Evolutionary conservation across 2,113 vertebrate genomes (phyloP).

Genomic region (Siphamia tubifer): DNA sequence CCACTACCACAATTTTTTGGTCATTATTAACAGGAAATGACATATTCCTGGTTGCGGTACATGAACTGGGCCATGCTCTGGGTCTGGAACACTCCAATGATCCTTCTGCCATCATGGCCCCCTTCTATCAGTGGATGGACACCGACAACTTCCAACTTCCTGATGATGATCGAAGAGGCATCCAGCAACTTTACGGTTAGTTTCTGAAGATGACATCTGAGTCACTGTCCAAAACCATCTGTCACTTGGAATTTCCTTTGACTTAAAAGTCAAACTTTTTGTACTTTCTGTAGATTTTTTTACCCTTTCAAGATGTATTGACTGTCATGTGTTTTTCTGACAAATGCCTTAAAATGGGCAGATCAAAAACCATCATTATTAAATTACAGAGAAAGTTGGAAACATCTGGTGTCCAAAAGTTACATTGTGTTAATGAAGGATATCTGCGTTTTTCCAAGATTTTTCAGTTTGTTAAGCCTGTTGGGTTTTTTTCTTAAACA

Average conservation of each 20-base stretch:
- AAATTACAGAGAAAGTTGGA: no score
- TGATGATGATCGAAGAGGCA: slow-evolving; percentile 86
- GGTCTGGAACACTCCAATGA: slow-evolving; percentile 91
- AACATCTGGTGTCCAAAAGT: no score
- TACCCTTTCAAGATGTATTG: no score
- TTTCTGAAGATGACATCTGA: background rate
- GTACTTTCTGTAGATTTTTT: no score
- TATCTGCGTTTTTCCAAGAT: no score
- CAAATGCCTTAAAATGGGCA: no score
- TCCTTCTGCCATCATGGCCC: slow-evolving; percentile 92
- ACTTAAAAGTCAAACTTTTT: no score
- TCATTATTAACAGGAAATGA: slow-evolving; percentile 82
- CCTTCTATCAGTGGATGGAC: slow-evolving; percentile 96
- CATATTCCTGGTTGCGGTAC: slow-evolving; percentile 89
- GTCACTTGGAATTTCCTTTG: background rate
- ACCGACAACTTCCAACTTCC: slow-evolving; percentile 88
- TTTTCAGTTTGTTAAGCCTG: no score
- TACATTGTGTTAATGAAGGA: no score
- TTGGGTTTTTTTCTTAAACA: background rate
- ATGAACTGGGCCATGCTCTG: slow-evolving; percentile 90
- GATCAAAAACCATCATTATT: no score
- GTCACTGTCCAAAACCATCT: background rate
- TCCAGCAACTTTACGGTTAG: slow-evolving; percentile 88
- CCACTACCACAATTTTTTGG: background rate
- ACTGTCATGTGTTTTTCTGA: no score